Percentiles rank a stretch among this genome's conserved stretches.
Conservation (phyloP, 2,888 invertebrate species). For the Sminthurinus aureus region DNA sequence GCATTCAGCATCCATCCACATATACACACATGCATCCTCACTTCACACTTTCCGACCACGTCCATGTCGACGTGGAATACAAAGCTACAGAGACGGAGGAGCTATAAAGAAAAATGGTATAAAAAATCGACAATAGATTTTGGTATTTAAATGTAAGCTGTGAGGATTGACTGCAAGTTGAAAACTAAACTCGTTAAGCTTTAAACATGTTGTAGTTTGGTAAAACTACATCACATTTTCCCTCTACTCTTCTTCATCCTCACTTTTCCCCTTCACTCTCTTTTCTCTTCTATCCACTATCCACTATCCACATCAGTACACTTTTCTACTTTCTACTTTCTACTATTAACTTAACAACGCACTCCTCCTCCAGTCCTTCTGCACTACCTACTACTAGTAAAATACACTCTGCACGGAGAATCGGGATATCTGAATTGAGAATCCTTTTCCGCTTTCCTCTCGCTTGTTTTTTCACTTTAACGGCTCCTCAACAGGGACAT, state of each 20-base stretch:
- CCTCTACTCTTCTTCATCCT: background rate
- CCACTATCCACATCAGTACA: background rate
- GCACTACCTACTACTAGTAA: too few species aligned
- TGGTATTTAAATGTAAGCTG: background rate
- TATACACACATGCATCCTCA: too few species aligned
- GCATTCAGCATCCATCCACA: too few species aligned
- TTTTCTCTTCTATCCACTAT: background rate
- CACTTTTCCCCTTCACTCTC: background rate
- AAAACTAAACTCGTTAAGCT: background rate
- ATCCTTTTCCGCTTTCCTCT: background rate
- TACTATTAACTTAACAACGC: too few species aligned
- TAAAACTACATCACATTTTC: slow-evolving; percentile 2
- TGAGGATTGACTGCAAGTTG: background rate
- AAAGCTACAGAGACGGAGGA: background rate
- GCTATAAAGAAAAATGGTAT: background rate
- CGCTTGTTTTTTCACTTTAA: background rate
- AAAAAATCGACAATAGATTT: slow-evolving; percentile 13
- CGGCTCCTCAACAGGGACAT: background rate
- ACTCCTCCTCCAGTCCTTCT: too few species aligned
- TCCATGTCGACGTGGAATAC: too few species aligned
- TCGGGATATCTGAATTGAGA: background rate
- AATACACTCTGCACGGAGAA: too few species aligned
- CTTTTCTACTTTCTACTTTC: too few species aligned
- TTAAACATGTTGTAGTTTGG: slow-evolving; percentile 1
- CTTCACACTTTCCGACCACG: too few species aligned